These are phyloP conservation scores for Phorcus lineatus DNA, from an alignment of 2,888 invertebrate species.

Conservation along the genomic window DNA sequence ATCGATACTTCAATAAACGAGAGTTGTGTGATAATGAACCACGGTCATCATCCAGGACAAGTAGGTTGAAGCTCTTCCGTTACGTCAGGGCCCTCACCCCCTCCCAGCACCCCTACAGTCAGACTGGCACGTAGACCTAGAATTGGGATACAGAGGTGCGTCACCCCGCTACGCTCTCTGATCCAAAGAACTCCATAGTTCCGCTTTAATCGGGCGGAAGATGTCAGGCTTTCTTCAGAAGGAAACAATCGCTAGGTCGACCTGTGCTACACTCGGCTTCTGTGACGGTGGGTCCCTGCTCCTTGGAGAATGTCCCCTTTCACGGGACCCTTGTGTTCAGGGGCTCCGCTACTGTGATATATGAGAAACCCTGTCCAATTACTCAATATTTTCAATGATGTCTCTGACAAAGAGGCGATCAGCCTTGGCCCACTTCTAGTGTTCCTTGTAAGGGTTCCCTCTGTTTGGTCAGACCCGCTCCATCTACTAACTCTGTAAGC, in stretches of 20 bases:
- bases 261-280: background rate
- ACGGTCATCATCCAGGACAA: no score
- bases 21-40: no score
- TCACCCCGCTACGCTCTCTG: background rate
- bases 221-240: background rate
- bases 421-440: background rate
- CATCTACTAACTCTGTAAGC: background rate
- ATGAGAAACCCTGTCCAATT: background rate
- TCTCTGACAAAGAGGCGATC: background rate
- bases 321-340: background rate
- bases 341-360: background rate
- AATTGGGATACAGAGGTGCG: no score
- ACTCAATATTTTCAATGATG: conserved; percentile 10
- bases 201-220: background rate
- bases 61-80: no score
- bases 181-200: background rate
- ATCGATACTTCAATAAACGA: no score
- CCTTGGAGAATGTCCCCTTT: background rate
- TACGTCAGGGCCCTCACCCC: no score
- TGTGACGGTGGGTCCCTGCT: background rate
- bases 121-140: no score
- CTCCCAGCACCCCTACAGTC: no score
- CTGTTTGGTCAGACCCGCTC: background rate
- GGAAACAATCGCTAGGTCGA: background rate
- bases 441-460: background rate